These are phyloP conservation scores for Zaprionus ghesquierei DNA, from an alignment of 1,140 invertebrate genomes.

Conservation along the genomic window DNA sequence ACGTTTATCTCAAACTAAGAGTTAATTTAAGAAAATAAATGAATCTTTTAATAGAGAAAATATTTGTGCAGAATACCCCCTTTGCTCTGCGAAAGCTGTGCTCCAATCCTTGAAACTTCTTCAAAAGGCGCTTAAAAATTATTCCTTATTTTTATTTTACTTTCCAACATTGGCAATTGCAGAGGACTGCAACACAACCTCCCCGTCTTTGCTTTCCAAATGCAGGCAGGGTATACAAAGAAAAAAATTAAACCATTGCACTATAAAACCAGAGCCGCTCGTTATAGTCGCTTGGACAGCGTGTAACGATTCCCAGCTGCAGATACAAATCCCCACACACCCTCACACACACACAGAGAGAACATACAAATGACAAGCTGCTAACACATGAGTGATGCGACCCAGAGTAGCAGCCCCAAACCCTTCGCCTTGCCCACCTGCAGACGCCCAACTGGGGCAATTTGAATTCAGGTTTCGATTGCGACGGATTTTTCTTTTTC, in stretches of 20 bases:
- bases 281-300: slow-evolving; percentile 18
- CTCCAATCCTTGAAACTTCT: too few relatives aligned
- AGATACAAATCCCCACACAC: slow-evolving; percentile 19
- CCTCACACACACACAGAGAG: slow-evolving; percentile 1
- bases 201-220: neutral
- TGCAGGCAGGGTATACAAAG: slow-evolving; percentile 5
- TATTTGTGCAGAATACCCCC: too few relatives aligned
- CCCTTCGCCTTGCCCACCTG: slow-evolving; percentile 14
- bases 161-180: too few relatives aligned
- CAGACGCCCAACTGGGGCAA: slow-evolving; percentile 11
- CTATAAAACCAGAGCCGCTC: slow-evolving; percentile 15
- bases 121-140: too few relatives aligned
- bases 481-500: slow-evolving; percentile 37
- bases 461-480: slow-evolving; percentile 61
- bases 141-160: too few relatives aligned
- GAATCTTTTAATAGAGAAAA: neutral
- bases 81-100: neutral
- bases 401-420: neutral
- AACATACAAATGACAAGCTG: slow-evolving; percentile 5
- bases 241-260: slow-evolving; percentile 22
- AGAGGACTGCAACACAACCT: neutral
- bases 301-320: slow-evolving; percentile 26
- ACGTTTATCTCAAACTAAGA: too few relatives aligned
- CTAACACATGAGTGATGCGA: slow-evolving; percentile 22
- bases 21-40: too few relatives aligned